phyloP scores from a whole-genome alignment of 2,888 invertebrate species.

The Cyclophora punctaria region DNA sequence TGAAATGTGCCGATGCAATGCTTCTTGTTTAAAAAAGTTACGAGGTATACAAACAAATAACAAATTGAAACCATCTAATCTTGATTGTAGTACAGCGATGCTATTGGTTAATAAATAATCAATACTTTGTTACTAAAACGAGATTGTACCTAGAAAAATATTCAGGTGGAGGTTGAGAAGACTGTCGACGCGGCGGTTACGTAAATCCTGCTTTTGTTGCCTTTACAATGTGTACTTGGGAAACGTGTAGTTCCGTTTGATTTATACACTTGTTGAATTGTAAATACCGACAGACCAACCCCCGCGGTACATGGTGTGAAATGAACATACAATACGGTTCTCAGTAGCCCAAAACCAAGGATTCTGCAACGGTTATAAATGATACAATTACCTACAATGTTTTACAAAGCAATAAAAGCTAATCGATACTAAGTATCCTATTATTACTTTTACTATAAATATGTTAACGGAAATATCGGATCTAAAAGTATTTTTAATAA shows the following conservation, averaged over 20 bases:
- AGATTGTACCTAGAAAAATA: slow-evolving; percentile 1
- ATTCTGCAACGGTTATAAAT: no score
- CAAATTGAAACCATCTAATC: not conserved
- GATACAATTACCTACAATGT: no score
- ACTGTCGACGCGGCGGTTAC: slow-evolving; percentile 2
- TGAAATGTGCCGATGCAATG: not conserved
- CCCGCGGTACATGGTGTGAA: no score
- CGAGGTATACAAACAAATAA: not conserved
- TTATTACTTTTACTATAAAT: no score
- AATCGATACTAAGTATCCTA: no score
- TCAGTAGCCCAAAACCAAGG: no score
- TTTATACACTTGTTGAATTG: not conserved
- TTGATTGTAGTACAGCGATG: not conserved
- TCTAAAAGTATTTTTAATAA: no score
- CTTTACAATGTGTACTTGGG: not conserved
- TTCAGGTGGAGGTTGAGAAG: not conserved
- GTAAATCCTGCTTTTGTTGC: not conserved
- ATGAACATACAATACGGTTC: no score
- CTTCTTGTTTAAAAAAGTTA: no score
- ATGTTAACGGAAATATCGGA: no score
- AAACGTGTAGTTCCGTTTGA: not conserved
- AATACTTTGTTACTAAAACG: not conserved
- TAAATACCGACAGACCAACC: not conserved
- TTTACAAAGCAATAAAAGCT: no score
- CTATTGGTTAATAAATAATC: not conserved